phyloP scores from a whole-genome alignment of 2,797 vertebrate genomes.

The Hippopotamyrus pictus region DNA sequence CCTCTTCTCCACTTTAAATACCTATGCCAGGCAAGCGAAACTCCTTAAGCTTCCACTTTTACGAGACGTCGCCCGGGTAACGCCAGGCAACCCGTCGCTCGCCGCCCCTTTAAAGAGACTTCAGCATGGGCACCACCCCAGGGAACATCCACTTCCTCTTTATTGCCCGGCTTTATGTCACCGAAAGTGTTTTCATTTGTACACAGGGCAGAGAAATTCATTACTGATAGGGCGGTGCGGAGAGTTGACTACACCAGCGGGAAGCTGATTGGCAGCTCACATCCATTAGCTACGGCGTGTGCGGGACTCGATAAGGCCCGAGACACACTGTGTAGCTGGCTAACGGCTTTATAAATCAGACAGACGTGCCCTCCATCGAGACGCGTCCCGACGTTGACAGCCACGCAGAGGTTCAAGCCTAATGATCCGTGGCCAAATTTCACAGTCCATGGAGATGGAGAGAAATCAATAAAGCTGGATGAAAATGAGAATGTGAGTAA shows the following conservation, averaged over 20 bases:
- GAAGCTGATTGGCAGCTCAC: constrained; percentile 53
- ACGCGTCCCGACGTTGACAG: background rate
- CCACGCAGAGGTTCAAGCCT: background rate
- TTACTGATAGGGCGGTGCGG: constrained; percentile 35
- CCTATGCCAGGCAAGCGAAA: constrained; percentile 45
- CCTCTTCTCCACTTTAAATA: constrained; percentile 39
- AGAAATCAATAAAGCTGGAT: constrained; percentile 2
- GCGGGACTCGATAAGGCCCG: constrained; percentile 48
- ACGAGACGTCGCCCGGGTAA: constrained; percentile 42
- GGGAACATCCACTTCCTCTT: constrained; percentile 50
- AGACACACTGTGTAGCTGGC: constrained; percentile 38
- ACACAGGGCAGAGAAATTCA: constrained; percentile 49
- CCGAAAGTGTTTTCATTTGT: constrained; percentile 27
- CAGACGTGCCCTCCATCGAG: background rate
- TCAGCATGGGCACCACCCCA: constrained; percentile 37
- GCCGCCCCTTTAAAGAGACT: constrained; percentile 46
- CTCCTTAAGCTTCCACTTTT: constrained; percentile 45
- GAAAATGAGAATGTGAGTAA: background rate
- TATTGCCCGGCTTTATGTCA: constrained; percentile 34
- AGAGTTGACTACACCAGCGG: constrained; percentile 33
- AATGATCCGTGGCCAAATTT: constrained; percentile 12
- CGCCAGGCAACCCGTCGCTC: constrained; percentile 34
- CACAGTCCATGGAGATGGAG: background rate
- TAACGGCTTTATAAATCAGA: constrained; percentile 47
- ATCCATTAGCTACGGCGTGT: constrained; percentile 48